These are phyloP conservation scores for Macrotrachela quadricornifera DNA, from an alignment of 1,140 invertebrate genomes.

Conservation along the genomic window DNA sequence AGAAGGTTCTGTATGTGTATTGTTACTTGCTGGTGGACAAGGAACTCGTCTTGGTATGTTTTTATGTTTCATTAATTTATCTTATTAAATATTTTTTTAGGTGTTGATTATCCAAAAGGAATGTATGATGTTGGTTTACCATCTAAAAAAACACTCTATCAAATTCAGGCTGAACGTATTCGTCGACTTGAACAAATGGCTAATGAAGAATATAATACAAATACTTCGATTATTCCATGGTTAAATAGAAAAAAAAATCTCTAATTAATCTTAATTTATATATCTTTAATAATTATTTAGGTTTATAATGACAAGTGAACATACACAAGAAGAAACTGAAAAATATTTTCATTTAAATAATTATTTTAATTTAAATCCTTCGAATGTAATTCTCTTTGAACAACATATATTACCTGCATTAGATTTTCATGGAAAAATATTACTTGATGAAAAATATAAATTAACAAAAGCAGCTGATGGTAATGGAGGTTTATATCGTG, in stretches of 20 bases:
- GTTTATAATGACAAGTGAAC: conserved; percentile 80
- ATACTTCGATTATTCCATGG: conserved; percentile 19
- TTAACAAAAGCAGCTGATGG: conserved; percentile 75
- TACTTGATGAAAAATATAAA: conserved; percentile 50
- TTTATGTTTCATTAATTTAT: too few species aligned
- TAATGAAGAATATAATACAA: background rate
- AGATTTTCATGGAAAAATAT: conserved; percentile 74
- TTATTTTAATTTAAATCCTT: conserved; percentile 62
- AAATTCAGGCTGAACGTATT: conserved; percentile 82
- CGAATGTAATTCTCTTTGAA: conserved; percentile 67
- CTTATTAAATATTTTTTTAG: too few species aligned
- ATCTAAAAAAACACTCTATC: conserved; percentile 69
- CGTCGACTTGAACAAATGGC: conserved; percentile 50
- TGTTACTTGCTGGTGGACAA: conserved; percentile 56
- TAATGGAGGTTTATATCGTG: conserved; percentile 88
- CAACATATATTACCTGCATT: conserved; percentile 83
- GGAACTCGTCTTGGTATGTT: conserved; percentile 71
- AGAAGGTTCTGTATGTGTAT: conserved; percentile 55
- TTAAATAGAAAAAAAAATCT: conserved; percentile 34
- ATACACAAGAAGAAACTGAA: conserved; percentile 60
- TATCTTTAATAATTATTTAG: too few species aligned
- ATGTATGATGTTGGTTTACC: conserved; percentile 81
- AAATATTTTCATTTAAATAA: conserved; percentile 57
- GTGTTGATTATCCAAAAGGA: conserved; percentile 81
- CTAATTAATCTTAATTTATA: too few species aligned